Evolutionary conservation across 1,140 invertebrate species (phyloP), one percentile per base, ranked within the genome.

Genomic region (Brachionus paranguensis): DNA sequence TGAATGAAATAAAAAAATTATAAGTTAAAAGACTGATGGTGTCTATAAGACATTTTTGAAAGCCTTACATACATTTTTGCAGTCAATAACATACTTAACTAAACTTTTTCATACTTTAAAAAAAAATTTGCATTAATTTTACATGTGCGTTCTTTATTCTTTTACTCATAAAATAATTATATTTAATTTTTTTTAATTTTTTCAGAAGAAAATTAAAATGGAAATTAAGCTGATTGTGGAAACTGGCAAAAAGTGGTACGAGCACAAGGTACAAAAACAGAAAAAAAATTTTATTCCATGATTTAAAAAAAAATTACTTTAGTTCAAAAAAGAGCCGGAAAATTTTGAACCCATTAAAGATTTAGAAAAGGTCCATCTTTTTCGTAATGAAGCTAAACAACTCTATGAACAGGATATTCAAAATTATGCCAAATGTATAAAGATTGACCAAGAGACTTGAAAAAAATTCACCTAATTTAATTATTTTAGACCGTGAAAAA

Each of bases 371-470:
- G 50, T 70, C 55, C 43, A 41, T 65, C 64, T 72, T 27, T 60
- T 68, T 41, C 12, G 20, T 65, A 76, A 72, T 76, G 53, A 78
- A 65, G 74, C 47, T 84, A 79, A 43, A 47, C 68, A 72, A 41
- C 60, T 84, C 41, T 88, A 90, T 85, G 91, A 91, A 85, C 90
- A 91, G 86, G 90, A 90, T 14, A 91, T 90, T 84, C 90, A 90
- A n/a, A 87, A 90, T 86, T 90, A 90, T 85, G 86, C 90, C 0
- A 91, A 91, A 88, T 87, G 90, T 91, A 88, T n/a, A 29, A 17
- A 27, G 8, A 24, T 29, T n/a, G 20, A 45, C 27, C 4, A 7
- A 17, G 20, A 74, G 91, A 89, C 88, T 74, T 11, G 10, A 20
- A 53, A 43, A 84, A 84, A 78, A 70, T 11, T 60, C 33, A 37